These are phyloP conservation scores for Micropterix aruncella DNA, from an alignment of 2,888 invertebrate genomes.

Conservation along the genomic window DNA sequence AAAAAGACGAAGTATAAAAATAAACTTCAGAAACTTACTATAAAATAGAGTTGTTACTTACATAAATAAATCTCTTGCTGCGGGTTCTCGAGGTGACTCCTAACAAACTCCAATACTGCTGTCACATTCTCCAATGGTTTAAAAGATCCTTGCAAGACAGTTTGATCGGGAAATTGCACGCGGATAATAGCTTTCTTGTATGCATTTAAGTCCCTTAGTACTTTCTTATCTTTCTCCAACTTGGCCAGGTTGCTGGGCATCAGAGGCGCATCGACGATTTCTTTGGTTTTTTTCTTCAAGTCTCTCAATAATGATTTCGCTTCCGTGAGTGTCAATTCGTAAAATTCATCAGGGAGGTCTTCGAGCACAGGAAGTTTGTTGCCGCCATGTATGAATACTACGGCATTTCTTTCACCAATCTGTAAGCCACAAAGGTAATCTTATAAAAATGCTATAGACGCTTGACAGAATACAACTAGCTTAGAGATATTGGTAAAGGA, in stretches of 20 bases:
- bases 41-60: slow-evolving; percentile 33
- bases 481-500: no score
- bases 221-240: background rate
- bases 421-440: slow-evolving; percentile 28
- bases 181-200: slow-evolving; percentile 71
- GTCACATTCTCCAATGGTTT: slow-evolving; percentile 58
- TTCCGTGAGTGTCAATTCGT: slow-evolving; percentile 73
- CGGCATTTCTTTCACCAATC: slow-evolving; percentile 61
- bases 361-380: slow-evolving; percentile 40
- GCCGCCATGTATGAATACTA: slow-evolving; percentile 54
- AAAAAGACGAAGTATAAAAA: slow-evolving; percentile 1
- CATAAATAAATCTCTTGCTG: slow-evolving; percentile 62
- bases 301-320: slow-evolving; percentile 62
- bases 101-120: slow-evolving; percentile 60
- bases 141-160: slow-evolving; percentile 79
- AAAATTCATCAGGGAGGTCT: slow-evolving; percentile 78
- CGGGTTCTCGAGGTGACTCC: slow-evolving; percentile 50
- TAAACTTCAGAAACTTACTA: slow-evolving; percentile 3
- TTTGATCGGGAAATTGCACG: slow-evolving; percentile 74
- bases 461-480: no score
- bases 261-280: slow-evolving; percentile 59
- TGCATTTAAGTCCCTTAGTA: slow-evolving; percentile 40
- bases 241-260: slow-evolving; percentile 29
- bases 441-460: no score
- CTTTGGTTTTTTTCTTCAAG: slow-evolving; percentile 47